Base-by-base conservation (phyloP, 2,113 vertebrate genomes). In the Opisthocomus hoazin region DNA sequence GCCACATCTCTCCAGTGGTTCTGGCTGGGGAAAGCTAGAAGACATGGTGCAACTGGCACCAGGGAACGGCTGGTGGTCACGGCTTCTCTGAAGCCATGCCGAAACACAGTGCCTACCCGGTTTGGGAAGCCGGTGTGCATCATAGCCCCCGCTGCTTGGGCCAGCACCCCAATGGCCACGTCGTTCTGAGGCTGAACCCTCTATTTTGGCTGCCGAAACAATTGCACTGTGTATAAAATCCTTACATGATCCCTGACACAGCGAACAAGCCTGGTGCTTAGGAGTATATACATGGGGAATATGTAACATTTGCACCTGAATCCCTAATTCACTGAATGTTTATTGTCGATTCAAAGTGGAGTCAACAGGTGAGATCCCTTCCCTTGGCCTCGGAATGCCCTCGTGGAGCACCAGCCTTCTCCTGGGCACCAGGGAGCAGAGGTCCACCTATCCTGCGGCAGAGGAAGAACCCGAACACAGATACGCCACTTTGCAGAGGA, bases 101-200 rank as follows among this genome's bases (percentile, higher is more conserved):
- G 65, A 70, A 76, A 71, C 1, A 6, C 16, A 26, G 7, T 3
- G 11, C 7, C 30, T 1, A 7, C 26, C 61, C 2, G 0, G 37
- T 66, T 41, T 9, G 8, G 29, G 84, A 76, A 50, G 13, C 34
- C 2, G 3, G 29, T 1, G 4, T 51, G 54, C 13, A 2, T 10
- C 26, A 66, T 17, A 17, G 45, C 23, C 65, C 41, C n/a, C 2
- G 1, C 36, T 56, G 50, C 69, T 69, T 2, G 4, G 39, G 66
- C 27, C 83, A 79, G 39, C 21, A 46, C 23, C 23, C 7, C 3
- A 46, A 43, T 7, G 21, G 23, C 10, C 79, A 71, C 43, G 6
- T 17, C 48, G 34, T 53, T 82, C 56, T 53, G 75, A 57, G 41
- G 74, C 45, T 46, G 64, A 86, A 29, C 43, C 26, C 37, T 24